These are phyloP conservation scores for Campaea margaritaria DNA, from an alignment of 2,888 invertebrate species.

Conservation along the genomic window DNA sequence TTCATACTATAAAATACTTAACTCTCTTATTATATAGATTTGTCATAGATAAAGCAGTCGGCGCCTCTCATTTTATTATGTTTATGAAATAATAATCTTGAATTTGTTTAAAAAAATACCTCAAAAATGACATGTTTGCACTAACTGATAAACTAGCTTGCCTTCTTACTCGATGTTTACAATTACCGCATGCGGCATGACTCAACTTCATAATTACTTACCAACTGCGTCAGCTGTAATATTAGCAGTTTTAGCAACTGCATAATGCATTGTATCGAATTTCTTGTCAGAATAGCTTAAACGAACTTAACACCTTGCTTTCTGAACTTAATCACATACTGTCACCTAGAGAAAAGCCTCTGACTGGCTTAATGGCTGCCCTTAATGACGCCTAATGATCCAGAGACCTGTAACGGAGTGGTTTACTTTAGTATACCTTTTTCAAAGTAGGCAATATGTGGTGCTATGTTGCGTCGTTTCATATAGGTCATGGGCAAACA, in stretches of 20 bases:
- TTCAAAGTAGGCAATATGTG: background rate
- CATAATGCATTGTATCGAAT: background rate
- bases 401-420: conserved; percentile 13
- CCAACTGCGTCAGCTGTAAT: conserved; percentile 10
- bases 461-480: too few species aligned
- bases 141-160: conserved; percentile 15
- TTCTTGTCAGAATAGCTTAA: too few species aligned
- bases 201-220: conserved; percentile 12
- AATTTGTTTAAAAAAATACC: background rate
- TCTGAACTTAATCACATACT: too few species aligned
- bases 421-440: conserved; percentile 7
- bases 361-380: conserved; percentile 21
- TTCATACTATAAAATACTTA: too few species aligned
- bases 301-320: too few species aligned
- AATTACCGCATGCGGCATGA: conserved; percentile 14
- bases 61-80: too few species aligned
- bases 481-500: too few species aligned
- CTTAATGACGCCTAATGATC: conserved; percentile 26
- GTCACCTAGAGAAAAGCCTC: conserved; percentile 7
- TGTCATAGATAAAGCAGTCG: too few species aligned
- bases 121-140: conserved; percentile 11
- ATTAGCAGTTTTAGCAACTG: background rate
- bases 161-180: conserved; percentile 12
- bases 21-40: too few species aligned
- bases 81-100: too few species aligned